Percentiles rank a stretch among this genome's conserved stretches.
Conservation (phyloP, 2,797 vertebrate genomes). For the Coranthus polyacanthus region DNA sequence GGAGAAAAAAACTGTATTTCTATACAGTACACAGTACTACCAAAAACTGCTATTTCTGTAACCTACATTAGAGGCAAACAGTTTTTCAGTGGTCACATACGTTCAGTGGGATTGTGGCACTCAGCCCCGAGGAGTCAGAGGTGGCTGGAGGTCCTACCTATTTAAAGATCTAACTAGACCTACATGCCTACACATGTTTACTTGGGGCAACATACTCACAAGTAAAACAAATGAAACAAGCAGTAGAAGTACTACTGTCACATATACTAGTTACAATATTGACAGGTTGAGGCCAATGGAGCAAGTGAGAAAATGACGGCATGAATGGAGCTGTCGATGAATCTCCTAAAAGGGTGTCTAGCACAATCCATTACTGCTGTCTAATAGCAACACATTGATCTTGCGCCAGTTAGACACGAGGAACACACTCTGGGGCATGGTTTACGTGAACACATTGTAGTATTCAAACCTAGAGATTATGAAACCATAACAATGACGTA, state of each 20-base stretch:
- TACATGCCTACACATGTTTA: not conserved
- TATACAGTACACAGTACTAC: no score
- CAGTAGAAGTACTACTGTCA: not conserved
- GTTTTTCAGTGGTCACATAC: not conserved
- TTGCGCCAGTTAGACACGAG: constrained; percentile 5
- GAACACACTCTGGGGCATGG: not conserved
- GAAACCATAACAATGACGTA: not conserved
- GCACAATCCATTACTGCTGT: constrained; percentile 30
- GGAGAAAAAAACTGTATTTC: not conserved
- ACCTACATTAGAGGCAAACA: not conserved
- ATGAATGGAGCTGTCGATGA: constrained; percentile 22
- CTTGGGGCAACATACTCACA: not conserved
- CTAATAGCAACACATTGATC: constrained; percentile 42
- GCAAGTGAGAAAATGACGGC: constrained; percentile 33
- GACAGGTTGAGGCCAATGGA: constrained; percentile 31
- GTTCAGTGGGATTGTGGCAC: no score
- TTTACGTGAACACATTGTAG: not conserved
- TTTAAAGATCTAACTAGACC: not conserved
- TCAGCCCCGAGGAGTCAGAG: not conserved
- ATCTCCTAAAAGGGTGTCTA: no score
- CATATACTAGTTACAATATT: not conserved
- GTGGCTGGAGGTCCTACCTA: not conserved
- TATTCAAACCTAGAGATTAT: not conserved
- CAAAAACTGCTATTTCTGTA: no score
- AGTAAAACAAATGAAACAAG: not conserved